phyloP scores from a whole-genome alignment of 1,140 invertebrate genomes.

The Nephotettix cincticeps region DNA sequence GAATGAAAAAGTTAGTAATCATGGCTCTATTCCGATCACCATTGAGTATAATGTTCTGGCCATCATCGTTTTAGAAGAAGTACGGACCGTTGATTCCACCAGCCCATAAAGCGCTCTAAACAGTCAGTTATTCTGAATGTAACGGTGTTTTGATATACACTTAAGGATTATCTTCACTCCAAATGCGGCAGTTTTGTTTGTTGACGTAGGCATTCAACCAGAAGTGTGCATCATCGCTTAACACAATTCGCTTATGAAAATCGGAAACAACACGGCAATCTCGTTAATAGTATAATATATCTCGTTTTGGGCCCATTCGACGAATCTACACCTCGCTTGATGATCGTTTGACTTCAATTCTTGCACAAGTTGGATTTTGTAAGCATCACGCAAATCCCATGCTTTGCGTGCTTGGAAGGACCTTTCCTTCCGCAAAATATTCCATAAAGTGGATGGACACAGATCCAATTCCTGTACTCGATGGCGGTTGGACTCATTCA shows the following conservation, averaged over 20 bases:
- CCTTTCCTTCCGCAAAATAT: too few species aligned
- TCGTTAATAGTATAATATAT: too few species aligned
- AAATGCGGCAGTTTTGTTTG: too few species aligned
- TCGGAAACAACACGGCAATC: too few species aligned
- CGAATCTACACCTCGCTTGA: neutral
- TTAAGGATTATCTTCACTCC: too few species aligned
- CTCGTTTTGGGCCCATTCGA: too few species aligned
- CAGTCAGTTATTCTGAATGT: neutral
- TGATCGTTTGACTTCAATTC: neutral
- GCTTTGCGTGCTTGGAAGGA: neutral
- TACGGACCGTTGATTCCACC: too few species aligned
- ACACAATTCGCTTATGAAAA: neutral
- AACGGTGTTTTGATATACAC: too few species aligned
- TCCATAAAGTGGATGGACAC: too few species aligned
- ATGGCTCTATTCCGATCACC: neutral
- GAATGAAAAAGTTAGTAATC: neutral
- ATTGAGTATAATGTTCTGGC: neutral
- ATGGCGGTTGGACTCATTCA: neutral
- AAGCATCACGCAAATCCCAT: neutral
- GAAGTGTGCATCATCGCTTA: neutral
- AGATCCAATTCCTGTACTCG: too few species aligned
- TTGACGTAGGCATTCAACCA: neutral
- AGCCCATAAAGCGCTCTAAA: too few species aligned
- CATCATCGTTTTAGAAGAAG: neutral
- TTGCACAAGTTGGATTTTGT: too few species aligned